Evolutionary conservation across 2,113 vertebrate species (phyloP).

Genomic region (Donacobius atricapilla): DNA sequence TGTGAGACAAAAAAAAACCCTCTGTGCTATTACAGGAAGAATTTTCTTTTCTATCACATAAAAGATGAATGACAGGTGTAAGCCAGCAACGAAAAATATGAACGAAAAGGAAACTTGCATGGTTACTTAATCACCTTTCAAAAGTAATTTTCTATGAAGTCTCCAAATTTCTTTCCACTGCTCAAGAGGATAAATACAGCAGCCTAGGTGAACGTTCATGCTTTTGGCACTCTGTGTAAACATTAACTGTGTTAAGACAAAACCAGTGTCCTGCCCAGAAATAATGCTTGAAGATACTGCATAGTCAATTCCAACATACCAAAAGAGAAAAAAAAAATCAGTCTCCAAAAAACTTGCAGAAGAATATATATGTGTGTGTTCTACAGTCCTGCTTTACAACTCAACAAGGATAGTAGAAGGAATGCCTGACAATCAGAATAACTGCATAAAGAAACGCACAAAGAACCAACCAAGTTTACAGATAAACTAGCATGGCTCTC

Average conservation of each 20-base stretch:
- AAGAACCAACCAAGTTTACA: not conserved
- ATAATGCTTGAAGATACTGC: not conserved
- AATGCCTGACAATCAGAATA: not conserved
- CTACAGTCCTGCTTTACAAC: not conserved
- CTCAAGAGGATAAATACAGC: not conserved
- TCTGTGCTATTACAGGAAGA: not conserved
- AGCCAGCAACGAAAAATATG: not conserved
- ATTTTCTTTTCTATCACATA: not conserved
- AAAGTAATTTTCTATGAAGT: not conserved
- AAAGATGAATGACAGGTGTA: not conserved
- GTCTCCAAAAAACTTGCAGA: not conserved
- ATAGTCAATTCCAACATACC: not conserved
- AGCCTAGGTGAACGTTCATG: not conserved
- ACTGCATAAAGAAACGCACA: not conserved
- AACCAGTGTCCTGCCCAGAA: not conserved
- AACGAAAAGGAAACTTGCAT: not conserved
- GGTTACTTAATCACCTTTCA: not conserved
- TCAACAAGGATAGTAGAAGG: not conserved
- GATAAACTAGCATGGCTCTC: not conserved
- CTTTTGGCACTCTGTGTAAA: not conserved
- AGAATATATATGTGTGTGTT: not conserved
- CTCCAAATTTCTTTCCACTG: not conserved
- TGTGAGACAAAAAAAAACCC: not conserved
- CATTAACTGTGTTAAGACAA: not conserved
- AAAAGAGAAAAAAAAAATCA: not conserved